These are phyloP conservation scores for Coelopa frigida DNA, from an alignment of 1,140 invertebrate species.

Conservation along the genomic window DNA sequence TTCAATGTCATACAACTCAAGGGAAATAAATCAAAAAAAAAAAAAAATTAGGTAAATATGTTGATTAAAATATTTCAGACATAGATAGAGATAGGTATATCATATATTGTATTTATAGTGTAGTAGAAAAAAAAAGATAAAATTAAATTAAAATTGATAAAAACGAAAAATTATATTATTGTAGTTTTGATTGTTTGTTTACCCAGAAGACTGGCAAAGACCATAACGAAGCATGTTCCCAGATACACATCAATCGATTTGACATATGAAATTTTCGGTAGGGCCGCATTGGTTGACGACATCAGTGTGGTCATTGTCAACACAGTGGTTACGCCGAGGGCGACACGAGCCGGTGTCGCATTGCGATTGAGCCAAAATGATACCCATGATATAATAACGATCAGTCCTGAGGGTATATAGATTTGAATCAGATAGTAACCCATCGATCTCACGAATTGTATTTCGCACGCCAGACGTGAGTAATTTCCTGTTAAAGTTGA, in stretches of 20 bases:
- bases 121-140: conserved; percentile 6
- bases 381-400: conserved; percentile 99
- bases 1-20: too few species aligned
- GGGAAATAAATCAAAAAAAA: too few species aligned
- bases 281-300: conserved; percentile 95
- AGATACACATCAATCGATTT: conserved; percentile 98
- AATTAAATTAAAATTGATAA: background rate
- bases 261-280: conserved; percentile 97
- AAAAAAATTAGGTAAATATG: background rate
- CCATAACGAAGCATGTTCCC: conserved; percentile 97
- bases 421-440: conserved; percentile 99
- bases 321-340: conserved; percentile 93
- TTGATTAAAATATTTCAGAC: conserved; percentile 9
- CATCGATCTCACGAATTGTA: conserved; percentile 96
- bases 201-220: conserved; percentile 90
- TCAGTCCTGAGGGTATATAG: conserved; percentile 96
- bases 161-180: conserved; percentile 8
- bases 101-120: conserved; percentile 21
- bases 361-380: conserved; percentile 89
- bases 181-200: conserved; percentile 58
- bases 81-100: conserved; percentile 13
- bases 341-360: conserved; percentile 92
- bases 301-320: conserved; percentile 98
- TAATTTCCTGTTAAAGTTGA: conserved; percentile 91
- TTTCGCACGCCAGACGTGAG: conserved; percentile 93